Evolutionary conservation across 2,797 vertebrate genomes (phyloP).

Genomic region (Agapornis canus): DNA sequence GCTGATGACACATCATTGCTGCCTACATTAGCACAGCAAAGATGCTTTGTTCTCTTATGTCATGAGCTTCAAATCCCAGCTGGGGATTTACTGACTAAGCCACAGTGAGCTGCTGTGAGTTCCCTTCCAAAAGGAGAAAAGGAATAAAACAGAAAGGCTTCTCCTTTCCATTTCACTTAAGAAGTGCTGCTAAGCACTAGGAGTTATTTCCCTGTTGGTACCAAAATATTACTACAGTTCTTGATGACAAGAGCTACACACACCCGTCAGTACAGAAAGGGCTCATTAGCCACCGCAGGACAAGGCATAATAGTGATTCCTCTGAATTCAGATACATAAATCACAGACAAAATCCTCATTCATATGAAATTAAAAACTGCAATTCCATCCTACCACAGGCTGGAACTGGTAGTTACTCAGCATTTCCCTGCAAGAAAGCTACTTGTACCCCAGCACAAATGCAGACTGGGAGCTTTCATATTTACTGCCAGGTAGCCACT

Average conservation of each 20-base stretch:
- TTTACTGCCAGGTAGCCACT: neutral
- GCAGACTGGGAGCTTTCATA: neutral
- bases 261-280: neutral
- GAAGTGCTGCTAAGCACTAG: neutral
- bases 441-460: neutral
- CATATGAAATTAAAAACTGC: neutral
- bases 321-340: neutral
- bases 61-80: conserved; percentile 71
- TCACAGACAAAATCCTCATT: neutral
- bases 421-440: neutral
- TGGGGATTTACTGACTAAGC: conserved; percentile 71
- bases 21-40: conserved; percentile 59
- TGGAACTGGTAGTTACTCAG: neutral
- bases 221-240: neutral
- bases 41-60: conserved; percentile 73
- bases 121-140: conserved; percentile 53
- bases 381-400: neutral
- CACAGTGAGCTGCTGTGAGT: conserved; percentile 36
- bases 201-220: conserved; percentile 10
- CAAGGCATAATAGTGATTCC: neutral
- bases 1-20: conserved; percentile 54
- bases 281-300: neutral
- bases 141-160: conserved; percentile 46
- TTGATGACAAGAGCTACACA: neutral
- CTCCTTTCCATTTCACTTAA: conserved; percentile 25